Base-by-base conservation (phyloP, 2,888 invertebrate species). In the Tetranychus piercei region DNA sequence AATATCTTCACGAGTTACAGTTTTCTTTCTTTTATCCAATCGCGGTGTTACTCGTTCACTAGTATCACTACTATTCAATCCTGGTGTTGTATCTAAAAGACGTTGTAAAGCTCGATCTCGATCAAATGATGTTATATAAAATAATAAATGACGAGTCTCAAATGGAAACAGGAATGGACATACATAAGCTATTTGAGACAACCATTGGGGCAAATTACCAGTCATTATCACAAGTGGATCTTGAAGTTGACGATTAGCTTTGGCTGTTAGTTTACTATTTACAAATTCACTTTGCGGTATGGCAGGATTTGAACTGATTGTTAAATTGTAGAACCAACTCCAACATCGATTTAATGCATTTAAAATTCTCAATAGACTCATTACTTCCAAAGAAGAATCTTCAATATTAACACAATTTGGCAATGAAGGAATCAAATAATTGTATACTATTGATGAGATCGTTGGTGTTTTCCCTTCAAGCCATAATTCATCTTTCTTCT, bases 181-280 rank as follows among this genome's bases (percentile, higher is more conserved):
- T 74, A 88, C 88, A 79, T 89, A 87, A 74, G 92, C 90, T 74
- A 94, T 89, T 83, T 92, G 92, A 79, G 90, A 90, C 78, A 97
- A 85, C 97, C 97, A 99, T 73, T 89, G 88, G 0, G 97, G 97
- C 78, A 97, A 85, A 85, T 96, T 96, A 78, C 96, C 97, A 0
- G 97, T 86, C 93, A 97, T 95, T 78, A 97, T 95, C 8, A 96
- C 94, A 76, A 99, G 86, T 7, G 97, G 96, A 84, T 99, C 97
- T 84, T 97, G 96, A 72, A 99, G 85, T 83, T 99, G 97, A 72
- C 97, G 87, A 82, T 91, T 94, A 3, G 96, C 96, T 85, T 99
- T 99, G 74, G 96, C 96, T 64, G 95, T 91, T 79, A 95, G 88
- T 86, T 92, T 99, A 79, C 89, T 88, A 82, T 95, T 97, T 78